Percentiles rank a stretch among this genome's conserved stretches.
Evolutionary conservation across 2,888 invertebrate genomes (phyloP).

Genomic region (Acrobasis suavella): DNA sequence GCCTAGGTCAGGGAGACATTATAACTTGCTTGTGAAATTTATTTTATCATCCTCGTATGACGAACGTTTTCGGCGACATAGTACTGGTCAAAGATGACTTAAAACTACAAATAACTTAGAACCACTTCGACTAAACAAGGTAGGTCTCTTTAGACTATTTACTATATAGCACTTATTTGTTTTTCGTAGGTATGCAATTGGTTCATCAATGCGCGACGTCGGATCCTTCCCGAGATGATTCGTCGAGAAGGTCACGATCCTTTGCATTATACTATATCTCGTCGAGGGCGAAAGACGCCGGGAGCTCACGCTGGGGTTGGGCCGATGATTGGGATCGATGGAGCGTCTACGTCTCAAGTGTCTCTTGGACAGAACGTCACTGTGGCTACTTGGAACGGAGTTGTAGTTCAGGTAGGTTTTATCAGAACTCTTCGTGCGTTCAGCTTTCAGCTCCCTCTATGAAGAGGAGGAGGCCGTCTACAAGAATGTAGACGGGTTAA

Average conservation of each 20-base stretch:
- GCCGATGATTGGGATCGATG: constrained; percentile 50
- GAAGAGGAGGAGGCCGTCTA: too few species aligned
- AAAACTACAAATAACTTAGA: too few species aligned
- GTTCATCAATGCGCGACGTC: constrained; percentile 96
- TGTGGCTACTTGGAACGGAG: constrained; percentile 65
- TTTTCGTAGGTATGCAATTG: constrained; percentile 90
- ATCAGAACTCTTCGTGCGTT: background rate
- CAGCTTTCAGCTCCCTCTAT: too few species aligned
- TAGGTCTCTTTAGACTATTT: constrained; percentile 1
- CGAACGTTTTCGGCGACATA: too few species aligned
- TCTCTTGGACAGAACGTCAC: constrained; percentile 49
- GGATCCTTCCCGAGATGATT: constrained; percentile 96
- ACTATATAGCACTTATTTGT: background rate
- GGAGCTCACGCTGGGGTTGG: constrained; percentile 50
- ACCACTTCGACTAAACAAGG: too few species aligned
- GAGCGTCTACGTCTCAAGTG: constrained; percentile 50
- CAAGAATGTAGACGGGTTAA: too few species aligned
- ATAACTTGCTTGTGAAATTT: too few species aligned
- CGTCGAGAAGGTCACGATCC: constrained; percentile 95
- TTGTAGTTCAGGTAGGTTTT: constrained; percentile 58
- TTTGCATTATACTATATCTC: constrained; percentile 94
- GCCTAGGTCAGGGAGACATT: too few species aligned
- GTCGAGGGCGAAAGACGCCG: constrained; percentile 89
- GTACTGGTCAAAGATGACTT: too few species aligned
- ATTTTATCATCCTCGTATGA: too few species aligned